Conservation (phyloP, 2,888 invertebrate species). For the Electrophaes corylata region DNA sequence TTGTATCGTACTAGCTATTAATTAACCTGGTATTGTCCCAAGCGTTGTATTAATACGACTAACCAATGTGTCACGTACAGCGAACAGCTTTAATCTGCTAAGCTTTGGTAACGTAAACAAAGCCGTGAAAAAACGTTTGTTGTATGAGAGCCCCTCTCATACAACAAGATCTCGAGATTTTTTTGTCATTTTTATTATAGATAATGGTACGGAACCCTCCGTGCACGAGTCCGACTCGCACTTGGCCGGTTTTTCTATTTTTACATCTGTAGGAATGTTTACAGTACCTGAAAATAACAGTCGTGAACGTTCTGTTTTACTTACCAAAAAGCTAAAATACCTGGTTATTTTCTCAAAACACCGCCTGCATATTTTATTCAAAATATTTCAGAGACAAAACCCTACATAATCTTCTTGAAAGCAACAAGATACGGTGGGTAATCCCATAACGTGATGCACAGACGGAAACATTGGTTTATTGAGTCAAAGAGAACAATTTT, state of each 20-base stretch:
- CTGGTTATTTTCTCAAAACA: not conserved
- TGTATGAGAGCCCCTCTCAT: too few relatives aligned
- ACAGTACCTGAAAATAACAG: too few relatives aligned
- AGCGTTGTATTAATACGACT: not conserved
- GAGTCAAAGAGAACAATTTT: conserved; percentile 48
- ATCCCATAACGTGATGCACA: conserved; percentile 36
- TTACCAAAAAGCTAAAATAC: not conserved
- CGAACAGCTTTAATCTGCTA: conserved; percentile 5
- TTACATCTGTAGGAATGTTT: too few relatives aligned
- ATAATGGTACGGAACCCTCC: too few relatives aligned
- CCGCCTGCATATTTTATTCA: not conserved
- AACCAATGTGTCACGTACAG: conserved; percentile 19
- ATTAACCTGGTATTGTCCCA: conserved; percentile 4
- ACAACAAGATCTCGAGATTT: too few relatives aligned
- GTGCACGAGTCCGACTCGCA: too few relatives aligned
- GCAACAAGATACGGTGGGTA: conserved; percentile 1
- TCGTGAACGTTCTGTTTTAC: too few relatives aligned
- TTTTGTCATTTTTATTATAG: too few relatives aligned
- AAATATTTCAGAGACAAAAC: not conserved
- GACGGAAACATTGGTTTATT: conserved; percentile 37
- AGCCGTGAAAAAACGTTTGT: not conserved
- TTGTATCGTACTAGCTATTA: conserved; percentile 5
- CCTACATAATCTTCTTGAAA: conserved; percentile 2
- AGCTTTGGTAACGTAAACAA: not conserved
- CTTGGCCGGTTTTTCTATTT: too few relatives aligned